phyloP scores from a whole-genome alignment of 53 echinoderm and acorn worm species.

The Echinometra lucunter region DNA sequence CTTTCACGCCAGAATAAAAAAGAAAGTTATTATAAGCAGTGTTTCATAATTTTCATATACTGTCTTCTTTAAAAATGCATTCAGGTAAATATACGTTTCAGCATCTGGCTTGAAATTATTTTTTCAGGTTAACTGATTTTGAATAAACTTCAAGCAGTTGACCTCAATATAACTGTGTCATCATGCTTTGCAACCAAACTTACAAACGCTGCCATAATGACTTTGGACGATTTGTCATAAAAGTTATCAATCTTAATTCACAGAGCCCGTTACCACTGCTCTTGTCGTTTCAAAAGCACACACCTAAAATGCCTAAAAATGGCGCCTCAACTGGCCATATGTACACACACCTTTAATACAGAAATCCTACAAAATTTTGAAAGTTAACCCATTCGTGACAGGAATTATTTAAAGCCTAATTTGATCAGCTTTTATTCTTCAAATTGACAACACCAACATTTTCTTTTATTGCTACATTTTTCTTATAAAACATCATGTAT shows the following conservation, averaged over 20 bases:
- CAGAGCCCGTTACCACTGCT: neutral
- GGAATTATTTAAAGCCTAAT: too few species aligned
- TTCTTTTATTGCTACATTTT: too few species aligned
- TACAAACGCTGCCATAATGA: neutral
- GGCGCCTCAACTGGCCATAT: neutral
- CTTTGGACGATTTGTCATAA: neutral
- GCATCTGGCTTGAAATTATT: neutral
- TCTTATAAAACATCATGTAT: too few species aligned
- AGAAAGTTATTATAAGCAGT: too few species aligned
- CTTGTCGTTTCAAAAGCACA: neutral
- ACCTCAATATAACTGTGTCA: neutral
- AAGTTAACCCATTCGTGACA: too few species aligned
- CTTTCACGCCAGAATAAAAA: too few species aligned
- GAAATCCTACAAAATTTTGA: neutral
- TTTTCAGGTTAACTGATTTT: neutral
- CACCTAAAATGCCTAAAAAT: too few species aligned
- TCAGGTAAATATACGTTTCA: neutral
- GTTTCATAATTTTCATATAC: too few species aligned
- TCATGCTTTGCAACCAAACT: neutral
- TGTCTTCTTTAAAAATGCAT: too few species aligned
- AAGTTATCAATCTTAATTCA: neutral
- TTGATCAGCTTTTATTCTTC: too few species aligned
- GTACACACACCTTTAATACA: neutral
- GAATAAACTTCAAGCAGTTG: neutral
- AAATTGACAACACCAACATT: too few species aligned